Evolutionary conservation across 2,888 invertebrate species (phyloP).

Genomic region (Tetanocera ferruginea): DNA sequence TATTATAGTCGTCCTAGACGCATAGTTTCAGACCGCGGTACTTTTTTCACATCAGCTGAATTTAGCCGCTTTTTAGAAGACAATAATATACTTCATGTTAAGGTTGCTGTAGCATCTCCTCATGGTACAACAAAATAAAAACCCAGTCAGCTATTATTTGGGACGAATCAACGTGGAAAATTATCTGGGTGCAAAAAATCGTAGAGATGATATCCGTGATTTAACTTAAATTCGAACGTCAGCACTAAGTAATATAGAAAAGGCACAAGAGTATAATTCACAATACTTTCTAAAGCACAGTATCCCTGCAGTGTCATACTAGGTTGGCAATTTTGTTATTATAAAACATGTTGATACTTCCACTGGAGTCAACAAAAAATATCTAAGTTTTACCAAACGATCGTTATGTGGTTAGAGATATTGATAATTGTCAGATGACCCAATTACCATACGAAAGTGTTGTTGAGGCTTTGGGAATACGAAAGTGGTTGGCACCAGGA

Average conservation of each 20-base stretch:
- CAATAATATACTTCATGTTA: constrained; percentile 35
- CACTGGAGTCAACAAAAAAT: not conserved
- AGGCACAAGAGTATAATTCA: too few relatives aligned
- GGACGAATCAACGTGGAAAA: too few relatives aligned
- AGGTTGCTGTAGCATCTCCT: constrained; percentile 26
- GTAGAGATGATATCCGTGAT: too few relatives aligned
- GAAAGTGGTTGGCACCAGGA: not conserved
- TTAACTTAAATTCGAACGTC: too few relatives aligned
- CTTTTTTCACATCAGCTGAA: constrained; percentile 30
- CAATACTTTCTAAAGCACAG: too few relatives aligned
- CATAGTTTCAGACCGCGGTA: not conserved
- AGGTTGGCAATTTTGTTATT: too few relatives aligned
- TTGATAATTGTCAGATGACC: constrained; percentile 3
- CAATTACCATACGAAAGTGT: constrained; percentile 6
- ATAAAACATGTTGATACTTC: too few relatives aligned
- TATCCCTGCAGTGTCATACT: too few relatives aligned
- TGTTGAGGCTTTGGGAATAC: not conserved
- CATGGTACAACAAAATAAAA: constrained; percentile 36
- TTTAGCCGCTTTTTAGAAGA: constrained; percentile 17
- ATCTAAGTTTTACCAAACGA: not conserved
- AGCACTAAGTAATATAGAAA: too few relatives aligned
- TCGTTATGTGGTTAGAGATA: constrained; percentile 11
- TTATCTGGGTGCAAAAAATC: too few relatives aligned
- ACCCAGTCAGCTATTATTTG: not conserved
- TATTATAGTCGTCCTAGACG: not conserved